Evolutionary conservation across 2,113 vertebrate genomes (phyloP).

Genomic region (Colossoma macropomum): DNA sequence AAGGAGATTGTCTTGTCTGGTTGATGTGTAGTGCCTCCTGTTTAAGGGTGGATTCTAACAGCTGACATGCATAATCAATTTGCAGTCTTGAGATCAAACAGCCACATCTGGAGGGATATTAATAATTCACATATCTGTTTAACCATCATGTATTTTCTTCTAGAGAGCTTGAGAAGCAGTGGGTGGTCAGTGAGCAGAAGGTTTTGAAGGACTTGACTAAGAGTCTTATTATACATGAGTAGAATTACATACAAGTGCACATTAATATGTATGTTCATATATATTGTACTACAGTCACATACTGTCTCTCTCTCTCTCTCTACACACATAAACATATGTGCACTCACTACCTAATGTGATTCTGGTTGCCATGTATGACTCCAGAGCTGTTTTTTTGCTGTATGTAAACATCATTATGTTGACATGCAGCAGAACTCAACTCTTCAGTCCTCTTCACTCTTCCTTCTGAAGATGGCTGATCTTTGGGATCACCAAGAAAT

Average conservation of each 20-base stretch:
- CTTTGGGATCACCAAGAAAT: neutral
- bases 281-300: neutral
- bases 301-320: constrained; percentile 4
- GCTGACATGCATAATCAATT: constrained; percentile 67
- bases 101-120: constrained; percentile 54
- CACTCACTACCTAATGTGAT: neutral
- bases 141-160: neutral
- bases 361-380: constrained; percentile 1
- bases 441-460: constrained; percentile 11
- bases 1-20: neutral
- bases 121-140: constrained; percentile 62
- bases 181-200: neutral
- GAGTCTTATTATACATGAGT: neutral
- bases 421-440: constrained; percentile 20
- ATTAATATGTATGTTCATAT: too few relatives aligned
- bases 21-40: neutral
- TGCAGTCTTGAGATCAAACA: constrained; percentile 61
- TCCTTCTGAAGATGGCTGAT: neutral
- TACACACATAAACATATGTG: neutral
- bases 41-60: constrained; percentile 24
- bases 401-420: neutral
- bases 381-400: constrained; percentile 16
- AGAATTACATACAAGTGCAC: neutral
- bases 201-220: neutral
- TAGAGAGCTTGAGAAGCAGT: neutral